Base-by-base conservation (phyloP, 1,140 invertebrate genomes). In the Arion vulgaris region DNA sequence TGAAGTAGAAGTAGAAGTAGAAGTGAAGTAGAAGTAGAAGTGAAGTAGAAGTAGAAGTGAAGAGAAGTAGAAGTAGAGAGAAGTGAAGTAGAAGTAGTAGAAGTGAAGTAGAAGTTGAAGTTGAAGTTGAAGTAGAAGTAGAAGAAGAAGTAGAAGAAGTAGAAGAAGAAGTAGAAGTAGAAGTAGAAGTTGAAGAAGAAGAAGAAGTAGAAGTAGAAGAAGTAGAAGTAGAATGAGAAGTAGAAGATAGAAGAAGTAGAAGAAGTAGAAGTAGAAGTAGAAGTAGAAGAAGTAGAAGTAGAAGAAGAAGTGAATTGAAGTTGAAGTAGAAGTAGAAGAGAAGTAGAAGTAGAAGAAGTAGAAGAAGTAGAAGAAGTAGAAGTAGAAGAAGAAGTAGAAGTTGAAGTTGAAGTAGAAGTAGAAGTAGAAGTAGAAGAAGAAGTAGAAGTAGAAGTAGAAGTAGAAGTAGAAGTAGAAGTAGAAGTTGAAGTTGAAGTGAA, bases 191-290 rank as follows among this genome's bases (percentile, higher is more conserved):
- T 23, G 36, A 39, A 41, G 36, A 17, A 41, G 45, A 41, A 39
- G 73, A 26, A 57, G 49, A 34, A 62, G 77, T 79, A 62, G 13
- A 15, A 53, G 13, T 73, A 36, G 26, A 81, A 49, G 11, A n/a
- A n/a, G n/a, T n/a, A n/a, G n/a, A n/a, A n/a, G n/a, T n/a, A n/a
- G n/a, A n/a, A n/a, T n/a, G n/a, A n/a, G n/a, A n/a, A n/a, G n/a
- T n/a, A n/a, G n/a, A n/a, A n/a, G n/a, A n/a, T n/a, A n/a, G n/a
- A n/a, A 74, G n/a, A 51, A 82, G 80, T 82, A 45, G 80, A 77
- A 82, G 80, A 77, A 82, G 72, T 49, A 82, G 80, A 77, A 82
- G 80, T 49, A 82, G 72, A 53, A 82, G 80, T 34, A 82, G 72
- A 53, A 82, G 80, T 34, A 82, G 80, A 77, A 82, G 80, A 77